Percentiles rank a stretch among this genome's conserved stretches.
Conservation (phyloP, 2,888 invertebrate genomes). For the Nephrocerus scutellatus region DNA sequence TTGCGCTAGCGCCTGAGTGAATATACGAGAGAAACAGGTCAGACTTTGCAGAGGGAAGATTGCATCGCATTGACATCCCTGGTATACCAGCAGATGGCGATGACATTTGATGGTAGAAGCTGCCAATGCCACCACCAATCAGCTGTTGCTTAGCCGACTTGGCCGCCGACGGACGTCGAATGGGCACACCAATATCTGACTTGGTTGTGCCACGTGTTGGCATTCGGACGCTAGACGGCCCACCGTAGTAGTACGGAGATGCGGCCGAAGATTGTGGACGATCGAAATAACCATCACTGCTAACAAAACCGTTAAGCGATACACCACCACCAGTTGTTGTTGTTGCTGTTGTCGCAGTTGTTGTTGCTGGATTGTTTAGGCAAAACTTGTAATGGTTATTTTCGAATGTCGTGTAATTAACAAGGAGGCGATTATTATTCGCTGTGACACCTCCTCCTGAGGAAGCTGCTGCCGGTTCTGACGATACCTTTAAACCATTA, state of each 20-base stretch:
- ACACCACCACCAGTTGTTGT: constrained; percentile 34
- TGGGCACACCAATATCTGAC: constrained; percentile 46
- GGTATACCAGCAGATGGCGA: constrained; percentile 14
- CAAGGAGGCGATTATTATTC: constrained; percentile 39
- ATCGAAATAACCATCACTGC: constrained; percentile 31
- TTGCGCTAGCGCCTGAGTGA: constrained; percentile 22
- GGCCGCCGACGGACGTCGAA: constrained; percentile 36
- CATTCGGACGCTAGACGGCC: no score
- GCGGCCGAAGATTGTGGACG: constrained; percentile 42
- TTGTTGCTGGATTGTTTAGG: constrained; percentile 45
- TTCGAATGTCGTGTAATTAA: constrained; percentile 46
- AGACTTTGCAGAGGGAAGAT: no score
- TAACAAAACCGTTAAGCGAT: constrained; percentile 21
- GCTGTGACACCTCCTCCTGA: constrained; percentile 15
- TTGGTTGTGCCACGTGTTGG: constrained; percentile 43
- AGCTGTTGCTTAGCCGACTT: constrained; percentile 38
- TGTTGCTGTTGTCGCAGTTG: constrained; percentile 48
- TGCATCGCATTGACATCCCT: no score
- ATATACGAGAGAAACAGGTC: constrained; percentile 45
- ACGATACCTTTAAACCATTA: no score
- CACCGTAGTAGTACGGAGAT: constrained; percentile 41
- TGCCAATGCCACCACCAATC: constrained; percentile 33
- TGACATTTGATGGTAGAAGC: constrained; percentile 36
- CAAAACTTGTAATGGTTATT: constrained; percentile 49
- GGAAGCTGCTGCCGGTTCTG: constrained; percentile 16